Percentiles rank a stretch among this genome's conserved stretches.
phyloP scores from a whole-genome alignment of 2,888 invertebrate species.

The Teleiodes luculella region DNA sequence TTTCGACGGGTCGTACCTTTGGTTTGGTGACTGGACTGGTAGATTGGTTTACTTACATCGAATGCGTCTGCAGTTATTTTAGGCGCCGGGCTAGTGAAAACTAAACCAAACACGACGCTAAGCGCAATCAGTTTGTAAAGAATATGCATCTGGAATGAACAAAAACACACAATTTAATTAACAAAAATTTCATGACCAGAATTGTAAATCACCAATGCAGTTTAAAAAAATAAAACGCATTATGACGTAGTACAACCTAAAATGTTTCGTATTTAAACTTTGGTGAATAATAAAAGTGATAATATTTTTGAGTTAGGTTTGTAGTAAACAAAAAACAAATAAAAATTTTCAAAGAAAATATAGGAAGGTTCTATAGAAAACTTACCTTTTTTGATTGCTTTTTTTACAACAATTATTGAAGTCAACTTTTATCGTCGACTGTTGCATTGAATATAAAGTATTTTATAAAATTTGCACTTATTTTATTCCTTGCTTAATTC shows the following conservation, averaged over 20 bases:
- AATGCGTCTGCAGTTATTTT: constrained; percentile 11
- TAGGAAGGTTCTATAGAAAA: background rate
- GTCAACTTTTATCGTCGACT: background rate
- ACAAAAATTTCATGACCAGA: too few species aligned
- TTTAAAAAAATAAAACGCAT: too few species aligned
- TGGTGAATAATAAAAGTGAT: too few species aligned
- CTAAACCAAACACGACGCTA: constrained; percentile 25
- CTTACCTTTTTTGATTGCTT: background rate
- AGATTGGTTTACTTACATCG: constrained; percentile 21
- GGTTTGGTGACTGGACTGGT: too few species aligned
- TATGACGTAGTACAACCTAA: too few species aligned
- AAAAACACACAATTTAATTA: too few species aligned
- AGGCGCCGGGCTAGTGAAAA: constrained; percentile 23
- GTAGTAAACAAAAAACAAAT: background rate
- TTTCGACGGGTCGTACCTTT: too few species aligned
- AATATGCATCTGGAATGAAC: constrained; percentile 31
- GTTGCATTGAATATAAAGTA: background rate
- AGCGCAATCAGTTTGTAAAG: constrained; percentile 23
- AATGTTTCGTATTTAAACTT: too few species aligned
- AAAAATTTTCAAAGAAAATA: background rate
- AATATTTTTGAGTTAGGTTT: too few species aligned
- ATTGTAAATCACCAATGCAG: too few species aligned
- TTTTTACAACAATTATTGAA: background rate
- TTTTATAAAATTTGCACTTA: background rate
- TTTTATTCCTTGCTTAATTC: too few species aligned